Conservation (phyloP, 92 coral and sea anemone species). For the Porites rus region DNA sequence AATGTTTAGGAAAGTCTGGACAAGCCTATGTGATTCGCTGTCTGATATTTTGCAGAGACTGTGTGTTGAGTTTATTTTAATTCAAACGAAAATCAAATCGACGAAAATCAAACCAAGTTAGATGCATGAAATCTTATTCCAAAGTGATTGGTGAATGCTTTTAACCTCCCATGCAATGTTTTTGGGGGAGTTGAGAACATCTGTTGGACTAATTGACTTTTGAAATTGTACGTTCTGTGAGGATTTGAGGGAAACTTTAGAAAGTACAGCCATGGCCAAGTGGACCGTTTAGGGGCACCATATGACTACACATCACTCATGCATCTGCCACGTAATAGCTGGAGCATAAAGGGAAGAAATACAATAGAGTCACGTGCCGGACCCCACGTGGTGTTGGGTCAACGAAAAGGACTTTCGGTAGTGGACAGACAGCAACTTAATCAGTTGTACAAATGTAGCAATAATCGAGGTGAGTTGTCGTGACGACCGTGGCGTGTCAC, state of each 20-base stretch:
- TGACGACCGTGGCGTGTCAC: no score
- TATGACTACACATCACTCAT: slow-evolving; percentile 88
- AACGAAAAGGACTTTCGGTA: slow-evolving; percentile 57
- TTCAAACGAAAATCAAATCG: no score
- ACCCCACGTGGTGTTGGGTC: slow-evolving; percentile 69
- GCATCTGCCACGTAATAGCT: slow-evolving; percentile 80
- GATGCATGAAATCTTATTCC: no score
- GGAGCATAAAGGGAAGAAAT: slow-evolving; percentile 65
- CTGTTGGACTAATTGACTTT: neutral
- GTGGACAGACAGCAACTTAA: slow-evolving; percentile 88
- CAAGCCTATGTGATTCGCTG: no score
- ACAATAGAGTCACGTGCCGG: slow-evolving; percentile 91
- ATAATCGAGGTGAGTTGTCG: slow-evolving; percentile 37
- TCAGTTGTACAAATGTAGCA: slow-evolving; percentile 75
- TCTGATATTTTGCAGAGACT: no score
- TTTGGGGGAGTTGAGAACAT: no score
- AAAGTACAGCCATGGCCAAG: slow-evolving; percentile 78
- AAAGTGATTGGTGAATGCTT: no score
- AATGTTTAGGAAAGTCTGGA: no score
- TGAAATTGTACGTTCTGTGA: neutral
- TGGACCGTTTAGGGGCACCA: slow-evolving; percentile 77
- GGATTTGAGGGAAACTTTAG: slow-evolving; percentile 73
- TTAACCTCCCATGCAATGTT: no score
- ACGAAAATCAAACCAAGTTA: no score
- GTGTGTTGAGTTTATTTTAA: no score